Percentiles rank a stretch among this genome's conserved stretches.
Evolutionary conservation across 2,888 invertebrate species (phyloP).

Genomic region (Amorpha juglandis): DNA sequence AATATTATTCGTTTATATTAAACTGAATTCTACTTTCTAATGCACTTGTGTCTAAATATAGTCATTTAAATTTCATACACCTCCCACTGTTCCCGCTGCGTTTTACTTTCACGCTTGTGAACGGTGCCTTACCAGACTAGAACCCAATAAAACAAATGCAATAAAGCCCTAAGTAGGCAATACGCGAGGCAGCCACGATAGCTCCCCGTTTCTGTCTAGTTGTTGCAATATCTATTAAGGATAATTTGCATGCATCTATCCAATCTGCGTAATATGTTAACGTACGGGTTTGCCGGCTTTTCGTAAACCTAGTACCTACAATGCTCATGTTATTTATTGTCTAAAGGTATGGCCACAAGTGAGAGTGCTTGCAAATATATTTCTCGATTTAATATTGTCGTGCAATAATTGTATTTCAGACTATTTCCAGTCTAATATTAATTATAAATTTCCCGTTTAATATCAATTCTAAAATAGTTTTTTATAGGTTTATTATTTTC

Average conservation of each 20-base stretch:
- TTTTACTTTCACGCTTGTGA: background rate
- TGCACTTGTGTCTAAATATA: background rate
- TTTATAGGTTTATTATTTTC: too few relatives aligned
- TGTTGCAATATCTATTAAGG: constrained; percentile 46
- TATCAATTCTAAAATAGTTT: too few relatives aligned
- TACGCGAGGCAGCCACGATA: constrained; percentile 29
- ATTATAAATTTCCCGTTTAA: too few relatives aligned
- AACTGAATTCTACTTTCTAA: too few relatives aligned
- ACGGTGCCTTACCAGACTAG: background rate
- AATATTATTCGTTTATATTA: too few relatives aligned
- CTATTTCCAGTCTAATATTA: too few relatives aligned
- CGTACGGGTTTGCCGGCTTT: constrained; percentile 9
- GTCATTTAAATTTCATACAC: background rate
- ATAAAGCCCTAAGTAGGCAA: constrained; percentile 30
- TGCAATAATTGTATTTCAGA: too few relatives aligned
- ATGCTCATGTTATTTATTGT: background rate
- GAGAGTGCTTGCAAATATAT: too few relatives aligned
- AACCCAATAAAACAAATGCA: constrained; percentile 25
- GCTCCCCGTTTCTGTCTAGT: constrained; percentile 30
- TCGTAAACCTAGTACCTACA: constrained; percentile 7
- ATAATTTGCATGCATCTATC: constrained; percentile 49
- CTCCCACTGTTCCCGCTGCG: background rate
- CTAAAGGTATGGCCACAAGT: background rate
- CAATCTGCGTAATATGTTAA: constrained; percentile 13
- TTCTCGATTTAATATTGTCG: too few relatives aligned